Evolutionary conservation across 92 coral and sea anemone genomes (phyloP).

Genomic region (Umimayanthus kanabou): DNA sequence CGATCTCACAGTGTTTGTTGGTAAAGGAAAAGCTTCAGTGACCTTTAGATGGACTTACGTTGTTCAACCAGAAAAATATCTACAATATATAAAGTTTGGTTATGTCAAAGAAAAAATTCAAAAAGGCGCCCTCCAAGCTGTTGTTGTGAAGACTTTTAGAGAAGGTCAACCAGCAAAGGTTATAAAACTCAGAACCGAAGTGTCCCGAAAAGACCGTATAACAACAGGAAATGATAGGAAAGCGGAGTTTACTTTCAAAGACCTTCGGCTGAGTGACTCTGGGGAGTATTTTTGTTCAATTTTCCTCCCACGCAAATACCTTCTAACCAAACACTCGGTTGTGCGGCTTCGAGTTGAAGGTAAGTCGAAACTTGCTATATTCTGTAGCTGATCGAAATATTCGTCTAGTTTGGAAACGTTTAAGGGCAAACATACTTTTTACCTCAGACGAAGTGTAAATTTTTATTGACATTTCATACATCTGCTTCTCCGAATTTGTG

Average conservation of each 20-base stretch:
- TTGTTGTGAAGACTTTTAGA: slow-evolving; percentile 16
- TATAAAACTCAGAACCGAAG: neutral
- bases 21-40: slow-evolving; percentile 21
- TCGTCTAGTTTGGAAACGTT: neutral
- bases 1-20: neutral
- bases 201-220: slow-evolving; percentile 10
- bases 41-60: slow-evolving; percentile 28
- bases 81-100: slow-evolving; percentile 15
- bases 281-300: slow-evolving; percentile 32
- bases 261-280: slow-evolving; percentile 14
- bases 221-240: neutral
- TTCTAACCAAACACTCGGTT: neutral
- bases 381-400: neutral
- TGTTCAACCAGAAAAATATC: neutral
- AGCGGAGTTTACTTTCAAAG: slow-evolving; percentile 30
- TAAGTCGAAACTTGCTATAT: neutral
- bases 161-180: neutral
- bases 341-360: slow-evolving; percentile 20
- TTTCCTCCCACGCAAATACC: too few species aligned
- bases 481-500: neutral
- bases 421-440: slow-evolving; percentile 7
- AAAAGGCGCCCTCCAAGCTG: neutral
- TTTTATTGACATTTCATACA: neutral
- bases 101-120: neutral
- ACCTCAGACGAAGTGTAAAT: neutral